A percentile compares a stretch with the other conserved stretches of the same genome.
phyloP scores from a whole-genome alignment of 2,888 invertebrate species.

The Cosmorhoe ocellata region DNA sequence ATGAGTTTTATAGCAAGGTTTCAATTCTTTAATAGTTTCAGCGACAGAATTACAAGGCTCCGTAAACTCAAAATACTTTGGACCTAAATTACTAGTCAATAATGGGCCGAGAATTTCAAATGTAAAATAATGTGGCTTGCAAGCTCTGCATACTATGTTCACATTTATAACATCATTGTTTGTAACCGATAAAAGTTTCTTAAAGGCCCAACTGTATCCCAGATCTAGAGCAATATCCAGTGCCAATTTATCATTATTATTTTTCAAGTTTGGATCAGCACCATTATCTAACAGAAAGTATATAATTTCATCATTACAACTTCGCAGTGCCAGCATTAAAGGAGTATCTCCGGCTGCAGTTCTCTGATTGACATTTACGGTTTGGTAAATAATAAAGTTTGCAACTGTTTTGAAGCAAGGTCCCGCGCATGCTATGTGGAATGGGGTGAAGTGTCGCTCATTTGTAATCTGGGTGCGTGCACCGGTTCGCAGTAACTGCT shows the following conservation, averaged over 20 bases:
- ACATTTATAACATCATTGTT: constrained; percentile 52
- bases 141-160: constrained; percentile 63
- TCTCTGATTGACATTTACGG: constrained; percentile 61
- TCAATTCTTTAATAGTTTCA: constrained; percentile 52
- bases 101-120: constrained; percentile 66
- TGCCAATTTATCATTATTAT: constrained; percentile 56
- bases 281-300: constrained; percentile 62
- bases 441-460: constrained; percentile 61
- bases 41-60: constrained; percentile 44
- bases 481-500: constrained; percentile 65
- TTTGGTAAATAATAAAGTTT: constrained; percentile 59
- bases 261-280: constrained; percentile 66
- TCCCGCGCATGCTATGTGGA: constrained; percentile 72
- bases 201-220: constrained; percentile 57
- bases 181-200: constrained; percentile 56
- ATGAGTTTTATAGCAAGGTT: constrained; percentile 55
- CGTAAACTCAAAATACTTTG: constrained; percentile 64
- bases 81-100: constrained; percentile 62
- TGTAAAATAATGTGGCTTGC: constrained; percentile 71
- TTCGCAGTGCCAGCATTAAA: constrained; percentile 61
- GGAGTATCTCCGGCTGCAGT: constrained; percentile 62
- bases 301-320: constrained; percentile 57
- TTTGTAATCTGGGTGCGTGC: constrained; percentile 67
- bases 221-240: constrained; percentile 61
- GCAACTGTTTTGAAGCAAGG: constrained; percentile 58